Evolutionary conservation across 2,888 invertebrate species (phyloP).

Genomic region (Acronicta leporina): DNA sequence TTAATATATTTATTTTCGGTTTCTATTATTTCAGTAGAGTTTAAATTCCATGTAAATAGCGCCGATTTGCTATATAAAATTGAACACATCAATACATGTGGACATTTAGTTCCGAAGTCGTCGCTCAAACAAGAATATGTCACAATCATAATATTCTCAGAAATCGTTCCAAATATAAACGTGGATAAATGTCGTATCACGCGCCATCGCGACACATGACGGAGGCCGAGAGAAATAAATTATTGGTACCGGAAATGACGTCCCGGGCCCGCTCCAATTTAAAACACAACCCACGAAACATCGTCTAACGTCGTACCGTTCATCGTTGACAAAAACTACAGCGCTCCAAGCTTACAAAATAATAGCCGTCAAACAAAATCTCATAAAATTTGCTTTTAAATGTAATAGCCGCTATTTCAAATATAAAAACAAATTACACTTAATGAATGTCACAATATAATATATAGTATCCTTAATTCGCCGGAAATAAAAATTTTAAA

Average conservation of each 20-base stretch:
- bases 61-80: conserved; percentile 16
- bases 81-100: conserved; percentile 43
- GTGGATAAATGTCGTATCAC: conserved; percentile 83
- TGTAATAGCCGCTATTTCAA: conserved; percentile 53
- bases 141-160: conserved; percentile 80
- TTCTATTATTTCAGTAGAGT: neutral
- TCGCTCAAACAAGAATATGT: conserved; percentile 67
- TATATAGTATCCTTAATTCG: conserved; percentile 71
- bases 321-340: conserved; percentile 56
- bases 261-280: conserved; percentile 84
- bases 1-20: neutral
- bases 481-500: conserved; percentile 78
- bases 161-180: conserved; percentile 83
- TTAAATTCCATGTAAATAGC: neutral
- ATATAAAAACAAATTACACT: conserved; percentile 69
- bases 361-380: conserved; percentile 54
- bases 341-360: conserved; percentile 46
- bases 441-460: conserved; percentile 72
- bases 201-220: conserved; percentile 83
- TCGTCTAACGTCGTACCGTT: conserved; percentile 55
- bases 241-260: conserved; percentile 88
- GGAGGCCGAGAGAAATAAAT: conserved; percentile 86
- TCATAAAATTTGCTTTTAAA: conserved; percentile 64
- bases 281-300: conserved; percentile 74
- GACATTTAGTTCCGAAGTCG: conserved; percentile 51